Percentiles rank a stretch among this genome's conserved stretches.
Conservation (phyloP, 2,888 invertebrate genomes). For the Clitarchus hookeri region DNA sequence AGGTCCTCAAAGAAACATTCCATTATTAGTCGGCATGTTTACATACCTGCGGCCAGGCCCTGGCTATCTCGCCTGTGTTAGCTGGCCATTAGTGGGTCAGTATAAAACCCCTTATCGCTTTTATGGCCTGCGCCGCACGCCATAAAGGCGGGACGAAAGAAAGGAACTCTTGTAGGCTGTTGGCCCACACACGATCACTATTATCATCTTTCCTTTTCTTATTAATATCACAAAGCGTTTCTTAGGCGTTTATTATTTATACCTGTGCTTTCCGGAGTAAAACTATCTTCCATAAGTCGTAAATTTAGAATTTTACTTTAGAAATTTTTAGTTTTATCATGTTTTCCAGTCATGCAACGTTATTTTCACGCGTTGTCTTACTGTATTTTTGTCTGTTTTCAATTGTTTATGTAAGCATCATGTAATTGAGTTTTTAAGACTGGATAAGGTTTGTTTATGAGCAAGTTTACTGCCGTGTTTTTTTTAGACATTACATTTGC, state of each 20-base stretch:
- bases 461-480: too few species aligned
- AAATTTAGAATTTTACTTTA: too few species aligned
- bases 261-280: too few species aligned
- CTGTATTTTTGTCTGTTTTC: too few species aligned
- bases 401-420: too few species aligned
- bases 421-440: too few species aligned
- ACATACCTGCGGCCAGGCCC: neutral
- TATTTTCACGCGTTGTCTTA: too few species aligned
- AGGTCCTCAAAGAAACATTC: neutral
- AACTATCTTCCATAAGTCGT: too few species aligned
- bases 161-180: neutral
- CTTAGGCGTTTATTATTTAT: neutral
- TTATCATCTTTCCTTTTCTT: neutral
- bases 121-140: neutral
- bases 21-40: neutral
- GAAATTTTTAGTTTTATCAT: too few species aligned
- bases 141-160: neutral
- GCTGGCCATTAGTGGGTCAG: constrained; percentile 2
- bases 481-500: too few species aligned
- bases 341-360: too few species aligned
- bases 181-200: constrained; percentile 5
- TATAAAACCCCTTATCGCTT: neutral
- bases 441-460: too few species aligned
- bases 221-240: neutral
- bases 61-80: neutral